phyloP scores from a whole-genome alignment of 1,140 invertebrate genomes.

The Pogonomyrmex californicus region DNA sequence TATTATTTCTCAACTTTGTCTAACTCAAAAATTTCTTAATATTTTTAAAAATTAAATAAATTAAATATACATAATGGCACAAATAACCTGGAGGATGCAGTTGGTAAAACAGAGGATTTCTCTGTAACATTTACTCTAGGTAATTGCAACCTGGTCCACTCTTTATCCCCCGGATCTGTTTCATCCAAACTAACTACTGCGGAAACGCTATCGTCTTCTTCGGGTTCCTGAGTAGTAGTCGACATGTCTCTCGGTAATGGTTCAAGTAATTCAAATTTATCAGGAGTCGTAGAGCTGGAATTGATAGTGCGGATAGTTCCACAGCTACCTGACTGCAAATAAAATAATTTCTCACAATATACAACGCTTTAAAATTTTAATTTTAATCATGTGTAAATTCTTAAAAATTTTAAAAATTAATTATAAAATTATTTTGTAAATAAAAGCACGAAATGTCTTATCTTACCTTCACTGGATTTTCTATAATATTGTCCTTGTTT shows the following conservation, averaged over 20 bases:
- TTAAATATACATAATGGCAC: constrained; percentile 22
- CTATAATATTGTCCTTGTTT: constrained; percentile 62
- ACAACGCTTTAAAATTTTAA: neutral
- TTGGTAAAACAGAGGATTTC: constrained; percentile 73
- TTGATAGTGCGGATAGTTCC: constrained; percentile 81
- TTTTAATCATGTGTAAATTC: neutral
- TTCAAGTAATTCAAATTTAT: constrained; percentile 84
- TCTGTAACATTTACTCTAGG: constrained; percentile 76
- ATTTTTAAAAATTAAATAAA: constrained; percentile 12
- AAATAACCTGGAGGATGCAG: constrained; percentile 77
- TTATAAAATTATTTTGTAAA: neutral
- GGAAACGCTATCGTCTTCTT: constrained; percentile 83
- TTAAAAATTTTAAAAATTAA: constrained; percentile 1
- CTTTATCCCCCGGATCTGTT: constrained; percentile 84
- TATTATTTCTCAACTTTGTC: constrained; percentile 15
- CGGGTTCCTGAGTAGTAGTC: constrained; percentile 76
- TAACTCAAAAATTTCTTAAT: neutral
- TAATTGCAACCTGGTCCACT: constrained; percentile 84
- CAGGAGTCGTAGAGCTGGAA: constrained; percentile 84
- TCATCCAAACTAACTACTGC: constrained; percentile 83
- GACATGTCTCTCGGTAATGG: constrained; percentile 80
- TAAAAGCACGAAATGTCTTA: neutral
- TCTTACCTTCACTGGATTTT: constrained; percentile 69
- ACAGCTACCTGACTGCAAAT: constrained; percentile 72
- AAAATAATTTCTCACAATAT: constrained; percentile 23